Evolutionary conservation across 1,140 invertebrate genomes (phyloP).

Genomic region (Papilio machaon): DNA sequence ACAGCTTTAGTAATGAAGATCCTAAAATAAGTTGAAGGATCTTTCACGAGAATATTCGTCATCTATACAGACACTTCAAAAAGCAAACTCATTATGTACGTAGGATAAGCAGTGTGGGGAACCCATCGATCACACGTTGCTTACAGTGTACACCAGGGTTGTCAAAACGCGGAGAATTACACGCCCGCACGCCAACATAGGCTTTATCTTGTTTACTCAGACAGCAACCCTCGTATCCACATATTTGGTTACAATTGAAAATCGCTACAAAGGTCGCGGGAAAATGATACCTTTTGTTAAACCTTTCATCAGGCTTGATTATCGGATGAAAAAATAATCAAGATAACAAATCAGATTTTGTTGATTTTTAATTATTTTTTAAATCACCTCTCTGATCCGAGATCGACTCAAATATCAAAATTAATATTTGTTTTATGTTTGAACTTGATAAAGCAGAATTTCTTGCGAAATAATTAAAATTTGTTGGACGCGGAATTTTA

Average conservation of each 20-base stretch:
- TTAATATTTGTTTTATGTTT: background rate
- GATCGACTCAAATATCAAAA: background rate
- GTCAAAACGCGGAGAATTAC: slow-evolving; percentile 60
- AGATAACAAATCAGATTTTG: background rate
- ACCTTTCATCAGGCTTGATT: slow-evolving; percentile 14
- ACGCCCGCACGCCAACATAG: slow-evolving; percentile 60
- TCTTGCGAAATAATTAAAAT: no score
- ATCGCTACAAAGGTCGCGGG: slow-evolving; percentile 37
- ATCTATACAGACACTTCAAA: background rate
- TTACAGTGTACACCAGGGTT: slow-evolving; percentile 48
- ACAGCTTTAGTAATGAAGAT: no score
- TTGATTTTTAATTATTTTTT: slow-evolving; percentile 19
- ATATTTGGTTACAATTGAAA: slow-evolving; percentile 66
- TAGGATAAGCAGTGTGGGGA: background rate
- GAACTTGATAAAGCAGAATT: background rate
- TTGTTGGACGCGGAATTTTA: background rate
- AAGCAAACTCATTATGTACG: slow-evolving; percentile 10
- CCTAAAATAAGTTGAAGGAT: no score
- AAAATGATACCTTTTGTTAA: slow-evolving; percentile 14
- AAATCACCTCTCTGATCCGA: background rate
- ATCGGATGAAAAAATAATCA: slow-evolving; percentile 21
- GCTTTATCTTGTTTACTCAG: slow-evolving; percentile 69
- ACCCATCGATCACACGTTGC: slow-evolving; percentile 27
- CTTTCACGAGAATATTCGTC: background rate
- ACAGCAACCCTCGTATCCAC: slow-evolving; percentile 49